Conservation (phyloP, 1,140 invertebrate species). For the Nasonia giraulti region DNA sequence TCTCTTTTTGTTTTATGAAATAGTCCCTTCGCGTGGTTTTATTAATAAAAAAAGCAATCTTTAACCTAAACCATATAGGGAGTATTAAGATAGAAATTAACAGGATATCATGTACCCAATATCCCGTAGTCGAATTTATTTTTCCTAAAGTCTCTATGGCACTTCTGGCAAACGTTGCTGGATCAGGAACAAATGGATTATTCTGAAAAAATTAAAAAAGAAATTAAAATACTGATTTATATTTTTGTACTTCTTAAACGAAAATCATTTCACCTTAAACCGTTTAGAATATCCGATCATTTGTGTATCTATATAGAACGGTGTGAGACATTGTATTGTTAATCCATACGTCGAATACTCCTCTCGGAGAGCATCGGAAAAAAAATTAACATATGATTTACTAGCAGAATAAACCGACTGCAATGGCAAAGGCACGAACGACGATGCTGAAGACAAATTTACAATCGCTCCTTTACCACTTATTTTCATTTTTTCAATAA, state of each 20-base stretch:
- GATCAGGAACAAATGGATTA: neutral
- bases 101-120: constrained; percentile 28
- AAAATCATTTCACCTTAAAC: constrained; percentile 65
- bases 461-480: constrained; percentile 87
- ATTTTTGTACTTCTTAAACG: neutral
- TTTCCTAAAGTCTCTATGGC: constrained; percentile 38
- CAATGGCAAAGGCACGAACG: constrained; percentile 87
- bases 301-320: constrained; percentile 91
- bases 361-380: constrained; percentile 84
- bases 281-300: constrained; percentile 88
- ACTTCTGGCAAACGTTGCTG: neutral
- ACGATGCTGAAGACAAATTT: constrained; percentile 90
- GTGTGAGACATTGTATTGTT: constrained; percentile 88
- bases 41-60: neutral
- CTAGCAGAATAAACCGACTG: constrained; percentile 93
- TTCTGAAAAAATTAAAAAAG: constrained; percentile 4
- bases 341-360: constrained; percentile 86
- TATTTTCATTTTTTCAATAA: constrained; percentile 86
- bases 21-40: neutral
- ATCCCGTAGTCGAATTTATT: constrained; percentile 28
- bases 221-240: neutral
- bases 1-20: neutral
- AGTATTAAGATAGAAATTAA: neutral
- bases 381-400: constrained; percentile 87
- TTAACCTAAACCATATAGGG: neutral